Percentiles rank a stretch among this genome's conserved stretches.
Conservation (phyloP, 53 echinoderm and acorn worm species). For the Henricia sp. region DNA sequence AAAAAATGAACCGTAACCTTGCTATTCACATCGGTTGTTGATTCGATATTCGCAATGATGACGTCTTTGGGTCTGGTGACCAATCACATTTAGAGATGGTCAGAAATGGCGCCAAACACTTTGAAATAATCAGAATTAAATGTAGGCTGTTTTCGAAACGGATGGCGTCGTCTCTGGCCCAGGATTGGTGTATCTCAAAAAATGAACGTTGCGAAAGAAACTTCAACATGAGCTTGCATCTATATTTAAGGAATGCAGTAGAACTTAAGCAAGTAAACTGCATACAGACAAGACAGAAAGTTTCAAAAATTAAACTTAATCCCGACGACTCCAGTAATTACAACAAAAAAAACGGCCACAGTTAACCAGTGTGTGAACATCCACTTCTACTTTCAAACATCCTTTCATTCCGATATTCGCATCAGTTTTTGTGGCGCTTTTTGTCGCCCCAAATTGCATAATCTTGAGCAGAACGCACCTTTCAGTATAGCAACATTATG, state of each 20-base stretch:
- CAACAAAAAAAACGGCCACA: not conserved
- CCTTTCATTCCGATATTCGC: not conserved
- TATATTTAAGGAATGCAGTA: not conserved
- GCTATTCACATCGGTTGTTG: not conserved
- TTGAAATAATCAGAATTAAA: not conserved
- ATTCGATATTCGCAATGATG: constrained; percentile 32
- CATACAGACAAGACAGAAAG: too few relatives aligned
- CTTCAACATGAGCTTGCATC: not conserved
- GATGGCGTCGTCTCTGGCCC: too few relatives aligned
- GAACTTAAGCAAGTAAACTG: not conserved
- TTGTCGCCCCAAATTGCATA: not conserved
- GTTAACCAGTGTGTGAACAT: not conserved
- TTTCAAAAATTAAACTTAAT: too few relatives aligned
- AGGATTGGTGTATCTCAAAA: not conserved
- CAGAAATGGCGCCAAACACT: not conserved
- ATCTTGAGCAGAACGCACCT: too few relatives aligned
- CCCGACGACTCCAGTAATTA: not conserved
- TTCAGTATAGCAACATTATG: too few relatives aligned
- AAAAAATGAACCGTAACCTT: constrained; percentile 68
- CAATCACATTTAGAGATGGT: not conserved
- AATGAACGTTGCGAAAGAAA: not conserved
- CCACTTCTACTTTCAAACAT: not conserved
- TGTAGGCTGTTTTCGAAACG: not conserved
- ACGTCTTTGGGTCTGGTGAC: constrained; percentile 67
- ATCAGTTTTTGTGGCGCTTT: not conserved